Evolutionary conservation across 92 coral and sea anemone genomes (phyloP), one percentile per base, ranked within the genome.

Genomic region (Epizoanthus rinbou): DNA sequence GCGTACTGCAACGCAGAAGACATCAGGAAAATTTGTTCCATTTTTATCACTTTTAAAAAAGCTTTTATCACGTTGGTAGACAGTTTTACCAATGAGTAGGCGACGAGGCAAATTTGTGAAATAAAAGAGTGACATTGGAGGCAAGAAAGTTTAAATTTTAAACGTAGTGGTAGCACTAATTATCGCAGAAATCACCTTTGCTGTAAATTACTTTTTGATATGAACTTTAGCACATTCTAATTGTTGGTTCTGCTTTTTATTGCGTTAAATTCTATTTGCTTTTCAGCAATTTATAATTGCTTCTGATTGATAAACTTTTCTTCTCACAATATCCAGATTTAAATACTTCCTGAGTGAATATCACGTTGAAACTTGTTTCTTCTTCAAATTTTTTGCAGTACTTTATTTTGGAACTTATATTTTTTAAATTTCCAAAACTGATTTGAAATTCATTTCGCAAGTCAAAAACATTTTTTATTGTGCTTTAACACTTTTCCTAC

Each of bases 121-220:
- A 28, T 28, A 33, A 45, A 75, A 47, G 39, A 57, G 11, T 17
- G 63, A 25, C n/a, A 52, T 53, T 57, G 8, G 33, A 59, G 39
- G 28, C 25, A 54, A 75, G 16, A 75, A 18, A 57, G 64, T 37
- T 75, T 8, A 53, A 75, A 57, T 58, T 35, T 28, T 35, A 58
- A 75, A 56, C 52, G 24, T 21, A 59, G 9, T 57, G 21, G 8
- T 41, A 57, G 39, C 62, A 22, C 66, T 63, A 78, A 78, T 60
- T 78, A 53, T 57, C 18, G 69, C 58, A 21, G 22, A 78, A 76
- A 78, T 60, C 82, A 41, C 58, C 50, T 13, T 22, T 78, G 82
- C 71, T 21, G 71, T 41, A 78, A 78, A 60, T 62, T 78, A 41
- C 39, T 54, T 41, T 24, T 43, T 15, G 2, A 24, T 3, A 16